Evolutionary conservation across 2,888 invertebrate genomes (phyloP), one percentile per base, ranked within the genome.

Genomic region (Monoplex corrugatus): DNA sequence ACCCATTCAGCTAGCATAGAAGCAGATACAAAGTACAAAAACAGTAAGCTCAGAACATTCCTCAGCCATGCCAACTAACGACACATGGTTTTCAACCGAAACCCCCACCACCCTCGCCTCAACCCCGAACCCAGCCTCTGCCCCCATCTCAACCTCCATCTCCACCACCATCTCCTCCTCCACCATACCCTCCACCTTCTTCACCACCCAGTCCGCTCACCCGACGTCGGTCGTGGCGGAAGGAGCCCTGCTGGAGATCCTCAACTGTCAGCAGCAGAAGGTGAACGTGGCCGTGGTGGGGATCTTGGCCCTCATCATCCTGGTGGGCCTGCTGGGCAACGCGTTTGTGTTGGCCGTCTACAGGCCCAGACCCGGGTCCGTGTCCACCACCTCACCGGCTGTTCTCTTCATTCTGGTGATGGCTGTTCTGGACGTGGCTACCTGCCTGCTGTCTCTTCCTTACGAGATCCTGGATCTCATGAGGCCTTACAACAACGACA

Each of bases 391-490:
- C 32, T 87, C 87, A 5, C 87, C 87, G 2, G 87, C 87, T 32
- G 35, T 78, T n/a, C 13, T 87, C n/a, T 87, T 87, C 87, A 87
- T 87, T 82, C 57, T 87, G 87, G 82, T 45, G 38, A 87, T 82
- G 80, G 87, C 87, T 19, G 82, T 6, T 38, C 63, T 87, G 82
- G 87, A 87, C 82, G 28, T 87, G 32, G 87, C 78, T n/a, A 82
- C 8, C 82, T 87, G 87, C 50, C 50, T 87, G 57, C 43, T 87
- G 57, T 35, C 35, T 10, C 19, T 87, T 57, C 87, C 87, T 28
- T 87, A 87, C 87, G 87, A 87, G 38, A 87, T 87, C 28, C 57
- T 80, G 38, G 87, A 87, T 43, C 87, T 87, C 28, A 35, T 87
- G 82, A 40, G 10, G 40, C 87, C 87, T 40, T 87, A 82, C 87